Evolutionary conservation across 2,797 vertebrate genomes (phyloP).

Genomic region (Champsocephalus esox): DNA sequence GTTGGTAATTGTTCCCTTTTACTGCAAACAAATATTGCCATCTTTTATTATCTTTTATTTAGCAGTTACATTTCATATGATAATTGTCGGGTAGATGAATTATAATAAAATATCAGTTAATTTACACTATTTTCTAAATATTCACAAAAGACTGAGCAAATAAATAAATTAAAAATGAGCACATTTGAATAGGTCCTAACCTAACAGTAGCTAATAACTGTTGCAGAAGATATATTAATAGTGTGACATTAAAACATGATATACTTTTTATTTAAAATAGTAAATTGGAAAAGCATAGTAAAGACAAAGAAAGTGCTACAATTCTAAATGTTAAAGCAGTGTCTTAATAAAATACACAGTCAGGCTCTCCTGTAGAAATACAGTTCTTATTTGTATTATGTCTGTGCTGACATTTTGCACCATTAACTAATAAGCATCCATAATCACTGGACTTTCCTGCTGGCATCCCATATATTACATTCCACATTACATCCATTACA

Average conservation of each 20-base stretch:
- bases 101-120: background rate
- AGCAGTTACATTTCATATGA: background rate
- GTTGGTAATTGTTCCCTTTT: background rate
- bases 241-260: background rate
- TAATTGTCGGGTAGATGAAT: background rate
- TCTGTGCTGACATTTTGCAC: slow-evolving; percentile 8
- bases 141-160: background rate
- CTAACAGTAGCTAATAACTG: background rate
- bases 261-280: background rate
- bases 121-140: background rate
- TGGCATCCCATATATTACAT: background rate
- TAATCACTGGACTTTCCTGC: slow-evolving; percentile 34
- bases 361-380: background rate
- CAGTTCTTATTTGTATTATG: background rate
- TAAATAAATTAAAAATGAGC: too few species aligned
- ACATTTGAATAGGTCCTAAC: background rate
- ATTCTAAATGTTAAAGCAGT: background rate
- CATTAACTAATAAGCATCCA: slow-evolving; percentile 34
- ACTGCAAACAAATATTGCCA: background rate
- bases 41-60: slow-evolving; percentile 9
- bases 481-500: slow-evolving; percentile 50
- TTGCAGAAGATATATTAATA: background rate
- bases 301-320: background rate
- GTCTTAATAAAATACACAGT: background rate
- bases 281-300: background rate